These are phyloP conservation scores for Norana najaformis DNA, from an alignment of 2,888 invertebrate genomes.

Conservation along the genomic window DNA sequence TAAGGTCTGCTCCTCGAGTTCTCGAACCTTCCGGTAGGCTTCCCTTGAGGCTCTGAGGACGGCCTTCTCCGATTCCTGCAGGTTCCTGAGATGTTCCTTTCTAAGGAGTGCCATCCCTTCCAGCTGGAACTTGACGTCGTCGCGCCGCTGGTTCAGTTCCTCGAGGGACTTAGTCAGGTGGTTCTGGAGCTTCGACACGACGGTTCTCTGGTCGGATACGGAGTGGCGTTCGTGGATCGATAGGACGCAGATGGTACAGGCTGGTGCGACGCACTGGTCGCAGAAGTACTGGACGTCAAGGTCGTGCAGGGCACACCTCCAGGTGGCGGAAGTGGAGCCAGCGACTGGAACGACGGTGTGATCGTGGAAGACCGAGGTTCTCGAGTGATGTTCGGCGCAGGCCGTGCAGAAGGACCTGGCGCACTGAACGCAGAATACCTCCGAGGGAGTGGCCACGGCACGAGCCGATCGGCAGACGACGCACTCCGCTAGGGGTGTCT, in stretches of 20 bases:
- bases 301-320: slow-evolving; percentile 34
- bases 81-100: not conserved
- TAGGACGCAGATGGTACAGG: slow-evolving; percentile 41
- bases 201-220: slow-evolving; percentile 17
- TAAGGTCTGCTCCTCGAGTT: slow-evolving; percentile 8
- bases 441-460: not conserved
- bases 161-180: slow-evolving; percentile 4
- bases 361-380: slow-evolving; percentile 31
- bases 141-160: not conserved
- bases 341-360: slow-evolving; percentile 32
- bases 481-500: not conserved
- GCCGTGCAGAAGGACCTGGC: slow-evolving; percentile 35
- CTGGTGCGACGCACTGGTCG: slow-evolving; percentile 31
- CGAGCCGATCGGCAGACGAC: slow-evolving; percentile 33
- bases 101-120: not conserved
- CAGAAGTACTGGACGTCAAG: slow-evolving; percentile 39
- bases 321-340: not conserved
- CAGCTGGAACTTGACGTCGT: not conserved
- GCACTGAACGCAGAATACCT: slow-evolving; percentile 38
- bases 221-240: slow-evolving; percentile 35
- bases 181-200: not conserved
- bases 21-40: not conserved
- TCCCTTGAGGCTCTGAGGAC: not conserved
- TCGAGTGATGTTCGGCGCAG: slow-evolving; percentile 34
- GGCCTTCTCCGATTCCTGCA: not conserved